These are phyloP conservation scores for Aegithalos caudatus DNA, from an alignment of 2,113 vertebrate species.

Conservation along the genomic window DNA sequence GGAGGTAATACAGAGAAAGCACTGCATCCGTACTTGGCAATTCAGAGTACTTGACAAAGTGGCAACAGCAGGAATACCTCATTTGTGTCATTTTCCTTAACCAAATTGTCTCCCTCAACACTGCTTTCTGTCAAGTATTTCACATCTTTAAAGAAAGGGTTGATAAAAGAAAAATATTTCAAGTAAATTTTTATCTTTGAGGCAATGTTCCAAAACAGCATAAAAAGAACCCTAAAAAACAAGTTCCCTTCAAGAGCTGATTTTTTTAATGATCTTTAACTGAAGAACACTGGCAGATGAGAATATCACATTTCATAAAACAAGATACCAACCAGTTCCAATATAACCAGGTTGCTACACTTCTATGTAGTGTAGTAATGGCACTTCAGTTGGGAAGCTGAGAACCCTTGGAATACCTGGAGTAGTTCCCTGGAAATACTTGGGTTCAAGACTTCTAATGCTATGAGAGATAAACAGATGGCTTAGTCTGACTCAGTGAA, in stretches of 20 bases:
- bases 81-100: slow-evolving; percentile 19
- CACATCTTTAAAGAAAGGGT: not conserved
- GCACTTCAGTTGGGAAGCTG: not conserved
- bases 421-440: not conserved
- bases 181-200: not conserved
- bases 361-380: not conserved
- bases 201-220: not conserved
- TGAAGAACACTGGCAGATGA: not conserved
- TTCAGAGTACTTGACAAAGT: not conserved
- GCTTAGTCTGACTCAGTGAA: not conserved
- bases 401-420: not conserved
- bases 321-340: not conserved
- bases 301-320: not conserved
- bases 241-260: not conserved
- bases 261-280: not conserved
- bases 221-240: not conserved
- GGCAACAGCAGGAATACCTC: not conserved
- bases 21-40: not conserved
- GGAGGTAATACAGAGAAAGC: not conserved
- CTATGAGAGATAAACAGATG: not conserved
- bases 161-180: not conserved
- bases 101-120: not conserved
- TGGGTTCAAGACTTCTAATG: not conserved
- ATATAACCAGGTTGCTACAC: not conserved
- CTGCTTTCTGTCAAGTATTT: not conserved